These are phyloP conservation scores for Elgaria multicarinata DNA, from an alignment of 2,113 vertebrate genomes.

Conservation along the genomic window DNA sequence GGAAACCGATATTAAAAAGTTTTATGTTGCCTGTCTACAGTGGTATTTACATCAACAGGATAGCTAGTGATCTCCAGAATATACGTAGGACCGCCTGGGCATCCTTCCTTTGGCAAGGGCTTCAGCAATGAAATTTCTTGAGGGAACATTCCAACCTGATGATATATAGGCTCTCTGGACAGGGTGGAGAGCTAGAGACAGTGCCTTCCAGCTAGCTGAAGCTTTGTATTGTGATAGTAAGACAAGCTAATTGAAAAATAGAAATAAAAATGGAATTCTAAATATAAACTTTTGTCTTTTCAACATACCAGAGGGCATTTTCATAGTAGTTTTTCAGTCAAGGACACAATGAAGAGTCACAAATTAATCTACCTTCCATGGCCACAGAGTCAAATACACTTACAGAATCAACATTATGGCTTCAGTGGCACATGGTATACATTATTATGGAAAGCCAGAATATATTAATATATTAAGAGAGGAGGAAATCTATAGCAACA, in stretches of 20 bases:
- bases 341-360: background rate
- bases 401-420: background rate
- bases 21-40: background rate
- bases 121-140: background rate
- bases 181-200: background rate
- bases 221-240: background rate
- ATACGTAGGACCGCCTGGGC: background rate
- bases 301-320: background rate
- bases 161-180: background rate
- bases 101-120: background rate
- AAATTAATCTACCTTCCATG: background rate
- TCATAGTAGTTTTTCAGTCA: background rate
- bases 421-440: background rate
- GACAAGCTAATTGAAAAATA: background rate
- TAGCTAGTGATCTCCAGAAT: background rate
- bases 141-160: background rate
- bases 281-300: conserved; percentile 4
- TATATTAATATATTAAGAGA: conserved; percentile 53
- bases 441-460: background rate
- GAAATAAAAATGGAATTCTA: background rate
- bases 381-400: background rate
- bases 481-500: background rate
- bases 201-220: background rate
- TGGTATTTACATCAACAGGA: background rate
- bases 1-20: background rate